phyloP scores from a whole-genome alignment of 1,140 invertebrate species.

The Neuroterus valhalla region DNA sequence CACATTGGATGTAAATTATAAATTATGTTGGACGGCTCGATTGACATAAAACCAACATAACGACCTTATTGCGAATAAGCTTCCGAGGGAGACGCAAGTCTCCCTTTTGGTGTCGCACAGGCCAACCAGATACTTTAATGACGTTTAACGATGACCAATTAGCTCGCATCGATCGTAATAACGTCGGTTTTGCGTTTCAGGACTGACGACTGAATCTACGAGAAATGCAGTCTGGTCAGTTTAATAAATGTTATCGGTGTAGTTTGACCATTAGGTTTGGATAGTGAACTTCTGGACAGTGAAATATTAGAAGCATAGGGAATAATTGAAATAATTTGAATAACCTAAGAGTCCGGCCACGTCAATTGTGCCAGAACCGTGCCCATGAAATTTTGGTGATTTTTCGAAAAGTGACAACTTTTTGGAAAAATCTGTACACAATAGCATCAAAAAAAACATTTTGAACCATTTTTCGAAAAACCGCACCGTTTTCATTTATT shows the following conservation, averaged over 20 bases:
- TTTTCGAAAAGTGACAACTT: no score
- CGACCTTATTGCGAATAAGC: background rate
- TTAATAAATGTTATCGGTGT: constrained; percentile 46
- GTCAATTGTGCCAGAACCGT: no score
- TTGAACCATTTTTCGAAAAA: no score
- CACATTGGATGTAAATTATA: no score
- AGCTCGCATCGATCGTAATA: constrained; percentile 65
- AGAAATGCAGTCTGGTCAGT: background rate
- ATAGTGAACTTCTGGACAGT: background rate
- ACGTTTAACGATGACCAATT: constrained; percentile 72
- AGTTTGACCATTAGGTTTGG: constrained; percentile 61
- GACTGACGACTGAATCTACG: constrained; percentile 27
- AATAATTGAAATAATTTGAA: background rate
- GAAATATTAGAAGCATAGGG: background rate
- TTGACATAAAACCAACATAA: no score
- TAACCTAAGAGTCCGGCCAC: no score
- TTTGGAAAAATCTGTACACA: no score
- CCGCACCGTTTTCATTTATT: no score
- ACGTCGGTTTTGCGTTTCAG: constrained; percentile 63
- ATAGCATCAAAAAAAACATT: no score
- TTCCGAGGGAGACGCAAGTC: background rate
- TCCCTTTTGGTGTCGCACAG: constrained; percentile 52
- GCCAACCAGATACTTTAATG: constrained; percentile 73
- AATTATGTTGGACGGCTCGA: no score
- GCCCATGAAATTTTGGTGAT: no score